Evolutionary conservation across 2,797 vertebrate species (phyloP).

Genomic region (Galaxias olidus): DNA sequence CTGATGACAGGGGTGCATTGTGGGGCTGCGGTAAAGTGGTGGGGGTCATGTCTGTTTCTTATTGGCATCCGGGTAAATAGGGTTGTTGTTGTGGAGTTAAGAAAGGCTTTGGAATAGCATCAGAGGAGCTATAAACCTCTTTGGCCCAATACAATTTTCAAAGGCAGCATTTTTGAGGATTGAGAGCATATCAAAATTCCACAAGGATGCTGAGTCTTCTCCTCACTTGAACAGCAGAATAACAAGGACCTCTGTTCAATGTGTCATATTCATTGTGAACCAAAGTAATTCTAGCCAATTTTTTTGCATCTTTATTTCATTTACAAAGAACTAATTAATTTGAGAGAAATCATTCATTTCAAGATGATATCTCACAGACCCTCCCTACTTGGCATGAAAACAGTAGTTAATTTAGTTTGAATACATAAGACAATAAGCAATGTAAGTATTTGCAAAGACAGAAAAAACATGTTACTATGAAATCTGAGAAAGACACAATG

Average conservation of each 20-base stretch:
- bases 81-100: conserved; percentile 71
- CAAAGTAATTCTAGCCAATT: conserved; percentile 5
- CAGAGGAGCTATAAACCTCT: conserved; percentile 76
- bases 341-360: too few relatives aligned
- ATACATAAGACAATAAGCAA: too few relatives aligned
- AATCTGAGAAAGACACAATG: too few relatives aligned
- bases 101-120: conserved; percentile 79
- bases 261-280: conserved; percentile 23
- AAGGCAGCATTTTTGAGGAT: conserved; percentile 67
- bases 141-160: conserved; percentile 70
- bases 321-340: too few relatives aligned
- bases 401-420: too few relatives aligned
- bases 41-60: conserved; percentile 72
- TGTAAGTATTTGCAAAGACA: too few relatives aligned
- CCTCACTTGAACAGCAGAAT: conserved; percentile 41
- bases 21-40: conserved; percentile 61
- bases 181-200: conserved; percentile 49
- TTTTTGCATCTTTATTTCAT: too few relatives aligned
- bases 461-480: too few relatives aligned
- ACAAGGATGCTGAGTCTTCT: conserved; percentile 46
- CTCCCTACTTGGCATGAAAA: too few relatives aligned
- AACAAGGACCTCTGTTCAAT: conserved; percentile 35
- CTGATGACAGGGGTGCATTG: conserved; percentile 72
- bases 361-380: too few relatives aligned
- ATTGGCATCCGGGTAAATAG: conserved; percentile 71